A percentile compares a stretch with the other conserved stretches of the same genome.
phyloP scores from a whole-genome alignment of 2,113 vertebrate genomes.

The Pongo pygmaeus region DNA sequence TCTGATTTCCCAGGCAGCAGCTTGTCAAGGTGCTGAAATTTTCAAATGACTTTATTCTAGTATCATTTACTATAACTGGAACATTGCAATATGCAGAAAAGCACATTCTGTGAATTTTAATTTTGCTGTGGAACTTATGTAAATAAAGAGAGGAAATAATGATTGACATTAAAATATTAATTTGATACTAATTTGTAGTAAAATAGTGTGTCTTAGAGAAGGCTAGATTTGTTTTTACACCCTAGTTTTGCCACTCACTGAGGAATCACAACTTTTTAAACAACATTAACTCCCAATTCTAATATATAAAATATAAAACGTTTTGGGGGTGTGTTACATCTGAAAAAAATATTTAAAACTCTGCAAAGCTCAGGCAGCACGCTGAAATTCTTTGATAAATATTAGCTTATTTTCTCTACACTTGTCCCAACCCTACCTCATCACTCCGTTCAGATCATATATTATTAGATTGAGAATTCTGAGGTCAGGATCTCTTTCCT shows the following conservation, averaged over 20 bases:
- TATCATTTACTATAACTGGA: neutral
- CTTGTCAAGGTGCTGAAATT: neutral
- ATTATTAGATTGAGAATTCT: neutral
- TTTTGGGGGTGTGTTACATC: neutral
- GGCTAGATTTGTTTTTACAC: neutral
- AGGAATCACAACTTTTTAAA: neutral
- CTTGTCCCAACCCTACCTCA: accelerated
- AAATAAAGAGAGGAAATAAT: neutral
- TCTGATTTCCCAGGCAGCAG: neutral
- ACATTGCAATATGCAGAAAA: neutral
- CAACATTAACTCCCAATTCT: neutral
- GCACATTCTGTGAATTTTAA: neutral
- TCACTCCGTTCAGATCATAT: neutral
- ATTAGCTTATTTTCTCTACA: neutral
- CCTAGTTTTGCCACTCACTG: neutral
- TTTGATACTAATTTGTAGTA: neutral
- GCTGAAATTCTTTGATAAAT: neutral
- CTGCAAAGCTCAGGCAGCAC: neutral
- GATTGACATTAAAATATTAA: neutral
- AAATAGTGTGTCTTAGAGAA: neutral
- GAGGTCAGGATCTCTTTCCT: neutral
- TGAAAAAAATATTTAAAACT: neutral
- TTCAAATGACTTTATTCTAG: neutral
- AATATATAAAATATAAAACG: neutral
- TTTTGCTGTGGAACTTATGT: neutral